Conservation (phyloP, 2,797 vertebrate genomes). For the Coilia nasus region DNA sequence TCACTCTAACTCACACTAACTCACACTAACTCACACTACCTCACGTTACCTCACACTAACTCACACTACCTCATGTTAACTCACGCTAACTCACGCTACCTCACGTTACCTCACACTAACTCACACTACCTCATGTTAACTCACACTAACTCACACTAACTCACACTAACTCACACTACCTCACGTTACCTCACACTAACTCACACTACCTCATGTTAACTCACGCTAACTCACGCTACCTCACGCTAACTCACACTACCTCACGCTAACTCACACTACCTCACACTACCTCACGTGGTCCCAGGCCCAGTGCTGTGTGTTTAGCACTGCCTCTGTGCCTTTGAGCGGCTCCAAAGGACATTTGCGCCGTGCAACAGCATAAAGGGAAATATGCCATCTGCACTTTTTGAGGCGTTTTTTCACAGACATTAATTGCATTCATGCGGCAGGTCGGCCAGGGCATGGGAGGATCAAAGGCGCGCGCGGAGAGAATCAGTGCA, state of each 20-base stretch:
- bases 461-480: not conserved
- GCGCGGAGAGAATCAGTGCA: not conserved
- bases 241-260: too few relatives aligned
- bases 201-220: not conserved
- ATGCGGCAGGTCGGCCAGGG: not conserved
- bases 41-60: too few relatives aligned
- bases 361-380: not conserved
- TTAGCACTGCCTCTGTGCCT: not conserved
- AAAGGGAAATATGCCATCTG: not conserved
- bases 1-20: not conserved
- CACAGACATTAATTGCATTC: slow-evolving; percentile 8
- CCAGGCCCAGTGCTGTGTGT: not conserved
- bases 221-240: slow-evolving; percentile 47
- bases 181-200: too few relatives aligned
- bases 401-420: not conserved
- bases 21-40: not conserved
- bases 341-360: not conserved
- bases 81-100: too few relatives aligned
- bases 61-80: too few relatives aligned
- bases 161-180: too few relatives aligned
- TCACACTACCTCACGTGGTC: not conserved
- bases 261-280: too few relatives aligned
- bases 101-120: too few relatives aligned
- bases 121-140: too few relatives aligned
- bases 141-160: too few relatives aligned